Evolutionary conservation across 1,140 invertebrate genomes (phyloP).

Genomic region (Cydia amplana): DNA sequence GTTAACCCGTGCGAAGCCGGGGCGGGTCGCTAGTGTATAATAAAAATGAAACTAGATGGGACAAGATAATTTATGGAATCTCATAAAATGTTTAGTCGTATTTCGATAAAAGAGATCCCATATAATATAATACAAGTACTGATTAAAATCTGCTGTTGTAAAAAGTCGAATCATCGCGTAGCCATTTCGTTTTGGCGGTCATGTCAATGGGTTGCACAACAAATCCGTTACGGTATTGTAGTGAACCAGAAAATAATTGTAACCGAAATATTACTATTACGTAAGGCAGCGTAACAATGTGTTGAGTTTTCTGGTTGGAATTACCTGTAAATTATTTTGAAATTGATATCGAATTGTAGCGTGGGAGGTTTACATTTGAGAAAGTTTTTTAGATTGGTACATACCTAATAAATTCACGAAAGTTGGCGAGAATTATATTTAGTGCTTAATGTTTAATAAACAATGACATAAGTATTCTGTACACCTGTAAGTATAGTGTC

Average conservation of each 20-base stretch:
- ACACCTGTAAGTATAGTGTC: too few species aligned
- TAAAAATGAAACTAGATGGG: too few species aligned
- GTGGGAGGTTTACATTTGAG: not conserved
- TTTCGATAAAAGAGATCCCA: not conserved
- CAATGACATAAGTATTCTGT: too few species aligned
- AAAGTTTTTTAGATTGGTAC: not conserved
- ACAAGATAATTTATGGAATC: too few species aligned
- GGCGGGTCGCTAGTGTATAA: too few species aligned
- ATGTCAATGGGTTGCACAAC: slow-evolving; percentile 29
- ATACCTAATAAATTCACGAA: not conserved
- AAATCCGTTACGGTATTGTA: slow-evolving; percentile 18
- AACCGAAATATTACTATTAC: slow-evolving; percentile 17
- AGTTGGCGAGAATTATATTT: not conserved
- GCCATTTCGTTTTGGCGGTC: slow-evolving; percentile 26
- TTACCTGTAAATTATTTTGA: not conserved
- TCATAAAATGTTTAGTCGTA: too few species aligned
- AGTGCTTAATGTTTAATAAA: too few species aligned
- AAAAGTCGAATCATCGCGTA: slow-evolving; percentile 16
- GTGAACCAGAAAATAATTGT: slow-evolving; percentile 17
- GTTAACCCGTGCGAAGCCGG: too few species aligned
- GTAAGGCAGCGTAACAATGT: slow-evolving; percentile 11
- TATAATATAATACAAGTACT: not conserved
- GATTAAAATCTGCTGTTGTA: slow-evolving; percentile 17
- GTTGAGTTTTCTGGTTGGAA: not conserved
- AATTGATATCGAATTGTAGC: slow-evolving; percentile 2